Evolutionary conservation across 2,113 vertebrate species (phyloP).

Genomic region (Isichthys henryi): DNA sequence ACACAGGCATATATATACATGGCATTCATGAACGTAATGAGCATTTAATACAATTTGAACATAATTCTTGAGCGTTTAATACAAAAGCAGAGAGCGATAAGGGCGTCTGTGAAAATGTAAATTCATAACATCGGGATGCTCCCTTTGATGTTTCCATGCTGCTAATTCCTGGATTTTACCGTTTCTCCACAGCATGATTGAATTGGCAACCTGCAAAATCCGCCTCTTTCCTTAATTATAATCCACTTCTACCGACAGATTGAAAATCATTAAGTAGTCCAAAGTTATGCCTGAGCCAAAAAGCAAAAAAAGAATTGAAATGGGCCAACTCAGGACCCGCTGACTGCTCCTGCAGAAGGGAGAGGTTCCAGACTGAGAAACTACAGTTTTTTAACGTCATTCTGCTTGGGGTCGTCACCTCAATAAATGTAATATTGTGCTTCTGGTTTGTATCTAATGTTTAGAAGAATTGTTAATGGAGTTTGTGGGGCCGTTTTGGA

Average conservation of each 20-base stretch:
- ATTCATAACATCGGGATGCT: neutral
- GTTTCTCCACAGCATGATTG: neutral
- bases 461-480: neutral
- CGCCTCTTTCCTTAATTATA: neutral
- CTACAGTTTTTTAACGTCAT: no score
- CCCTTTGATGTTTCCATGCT: neutral
- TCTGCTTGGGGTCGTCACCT: neutral
- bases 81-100: neutral
- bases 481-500: neutral
- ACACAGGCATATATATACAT: slow-evolving; percentile 67
- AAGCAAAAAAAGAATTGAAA: neutral
- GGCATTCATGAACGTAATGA: slow-evolving; percentile 49
- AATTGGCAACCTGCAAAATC: neutral
- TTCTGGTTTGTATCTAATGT: neutral
- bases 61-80: slow-evolving; percentile 41
- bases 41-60: neutral
- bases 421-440: neutral
- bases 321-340: neutral
- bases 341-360: neutral
- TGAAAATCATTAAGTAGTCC: neutral
- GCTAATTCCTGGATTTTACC: neutral
- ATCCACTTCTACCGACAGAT: neutral
- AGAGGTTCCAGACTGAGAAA: neutral
- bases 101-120: neutral
- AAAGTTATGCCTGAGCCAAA: neutral